Evolutionary conservation across 1,140 invertebrate species (phyloP).

Genomic region (Magallana ariakensis): DNA sequence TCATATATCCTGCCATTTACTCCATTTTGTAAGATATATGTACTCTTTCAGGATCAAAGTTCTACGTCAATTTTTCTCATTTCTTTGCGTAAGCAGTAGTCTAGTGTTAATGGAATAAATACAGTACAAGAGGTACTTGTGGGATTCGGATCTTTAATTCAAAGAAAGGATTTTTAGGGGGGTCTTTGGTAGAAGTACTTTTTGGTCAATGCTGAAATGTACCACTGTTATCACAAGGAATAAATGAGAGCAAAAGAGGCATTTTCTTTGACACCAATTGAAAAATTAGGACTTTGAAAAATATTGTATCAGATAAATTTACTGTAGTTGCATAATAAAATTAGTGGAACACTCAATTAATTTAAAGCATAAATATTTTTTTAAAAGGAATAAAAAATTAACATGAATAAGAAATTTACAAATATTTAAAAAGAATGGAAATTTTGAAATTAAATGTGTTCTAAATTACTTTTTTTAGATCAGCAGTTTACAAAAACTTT

Average conservation of each 20-base stretch:
- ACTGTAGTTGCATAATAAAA: too few relatives aligned
- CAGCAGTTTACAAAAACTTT: conserved; percentile 65
- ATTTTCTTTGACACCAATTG: too few relatives aligned
- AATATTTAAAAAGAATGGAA: too few relatives aligned
- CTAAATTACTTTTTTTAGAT: conserved; percentile 54
- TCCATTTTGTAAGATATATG: background rate
- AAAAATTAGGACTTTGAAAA: too few relatives aligned
- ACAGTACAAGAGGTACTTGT: background rate
- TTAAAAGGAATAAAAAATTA: too few relatives aligned
- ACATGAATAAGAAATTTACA: too few relatives aligned
- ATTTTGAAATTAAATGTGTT: too few relatives aligned
- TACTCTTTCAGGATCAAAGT: background rate
- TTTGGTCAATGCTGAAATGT: background rate
- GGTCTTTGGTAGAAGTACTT: background rate
- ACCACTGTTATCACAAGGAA: too few relatives aligned
- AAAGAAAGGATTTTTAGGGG: background rate
- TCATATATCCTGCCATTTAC: background rate
- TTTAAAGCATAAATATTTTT: too few relatives aligned
- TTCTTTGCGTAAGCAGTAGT: background rate
- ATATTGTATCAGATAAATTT: too few relatives aligned
- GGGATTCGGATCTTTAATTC: background rate
- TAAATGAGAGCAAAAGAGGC: background rate
- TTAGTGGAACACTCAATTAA: too few relatives aligned
- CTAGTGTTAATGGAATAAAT: background rate
- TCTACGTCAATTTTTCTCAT: background rate